Evolutionary conservation across 92 coral and sea anemone species (phyloP).

Genomic region (Desmophyllum pertusum): DNA sequence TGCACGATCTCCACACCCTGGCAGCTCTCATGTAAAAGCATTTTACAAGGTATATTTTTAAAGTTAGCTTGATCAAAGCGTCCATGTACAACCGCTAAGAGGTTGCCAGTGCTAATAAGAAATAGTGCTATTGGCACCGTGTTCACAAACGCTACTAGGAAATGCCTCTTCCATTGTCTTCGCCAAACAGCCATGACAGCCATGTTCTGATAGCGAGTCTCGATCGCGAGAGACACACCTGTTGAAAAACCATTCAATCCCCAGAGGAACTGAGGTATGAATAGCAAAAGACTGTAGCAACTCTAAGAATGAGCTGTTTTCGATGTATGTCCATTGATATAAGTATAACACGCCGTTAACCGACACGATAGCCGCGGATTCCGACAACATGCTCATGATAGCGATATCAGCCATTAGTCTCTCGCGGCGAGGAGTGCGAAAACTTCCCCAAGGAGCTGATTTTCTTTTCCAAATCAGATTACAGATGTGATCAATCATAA

Average conservation of each 20-base stretch:
- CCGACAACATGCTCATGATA: conserved; percentile 25
- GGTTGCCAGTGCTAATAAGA: not conserved
- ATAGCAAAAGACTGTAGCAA: conserved; percentile 22
- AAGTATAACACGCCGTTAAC: conserved; percentile 18
- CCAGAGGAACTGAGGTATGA: conserved; percentile 6
- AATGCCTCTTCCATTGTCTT: conserved; percentile 10
- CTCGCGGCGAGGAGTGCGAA: conserved; percentile 46
- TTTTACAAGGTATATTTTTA: not conserved
- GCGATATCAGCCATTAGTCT: conserved; percentile 46
- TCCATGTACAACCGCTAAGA: not conserved
- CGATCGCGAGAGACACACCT: conserved; percentile 29
- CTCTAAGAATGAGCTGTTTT: not conserved
- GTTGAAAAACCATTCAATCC: conserved; percentile 36
- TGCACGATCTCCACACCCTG: too few relatives aligned
- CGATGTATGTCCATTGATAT: not conserved
- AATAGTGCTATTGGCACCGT: not conserved
- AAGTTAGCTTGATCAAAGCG: not conserved
- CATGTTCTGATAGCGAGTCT: conserved; percentile 40
- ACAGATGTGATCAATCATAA: conserved; percentile 9
- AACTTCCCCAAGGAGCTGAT: conserved; percentile 30
- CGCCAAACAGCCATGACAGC: conserved; percentile 39
- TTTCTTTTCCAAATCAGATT: conserved; percentile 7
- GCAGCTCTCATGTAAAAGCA: not conserved
- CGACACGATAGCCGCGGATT: conserved; percentile 23
- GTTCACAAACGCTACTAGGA: not conserved